Conservation (phyloP, 2,113 vertebrate genomes). For the Rhabdomys dilectus region DNA sequence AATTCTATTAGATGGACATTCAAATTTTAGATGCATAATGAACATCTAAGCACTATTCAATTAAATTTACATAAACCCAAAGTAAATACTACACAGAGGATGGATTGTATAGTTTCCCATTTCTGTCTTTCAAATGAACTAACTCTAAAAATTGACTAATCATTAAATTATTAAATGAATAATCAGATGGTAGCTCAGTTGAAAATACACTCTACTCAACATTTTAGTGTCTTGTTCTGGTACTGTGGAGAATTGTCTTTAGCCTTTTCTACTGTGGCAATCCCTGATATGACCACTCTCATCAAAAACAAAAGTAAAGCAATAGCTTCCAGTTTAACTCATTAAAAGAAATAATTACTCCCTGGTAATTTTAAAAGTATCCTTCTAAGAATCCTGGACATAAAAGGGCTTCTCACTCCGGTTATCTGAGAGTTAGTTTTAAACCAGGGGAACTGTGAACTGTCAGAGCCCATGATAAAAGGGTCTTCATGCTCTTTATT, state of each 20-base stretch:
- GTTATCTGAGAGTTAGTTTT: not conserved
- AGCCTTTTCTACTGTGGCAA: not conserved
- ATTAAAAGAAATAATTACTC: not conserved
- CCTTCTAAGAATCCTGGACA: too few relatives aligned
- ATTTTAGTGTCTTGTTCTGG: not conserved
- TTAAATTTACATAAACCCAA: not conserved
- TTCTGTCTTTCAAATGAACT: not conserved
- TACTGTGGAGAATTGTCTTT: not conserved
- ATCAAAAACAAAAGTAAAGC: not conserved
- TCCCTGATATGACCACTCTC: rapidly evolving
- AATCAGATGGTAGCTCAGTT: not conserved
- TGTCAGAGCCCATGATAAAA: not conserved
- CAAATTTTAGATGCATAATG: not conserved
- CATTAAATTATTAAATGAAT: too few relatives aligned
- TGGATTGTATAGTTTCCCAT: too few relatives aligned
- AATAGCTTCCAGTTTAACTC: not conserved
- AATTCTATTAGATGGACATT: not conserved
- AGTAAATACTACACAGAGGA: not conserved
- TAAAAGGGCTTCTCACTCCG: not conserved
- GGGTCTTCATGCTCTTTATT: not conserved
- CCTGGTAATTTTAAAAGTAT: not conserved
- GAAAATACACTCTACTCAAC: not conserved
- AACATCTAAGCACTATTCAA: not conserved
- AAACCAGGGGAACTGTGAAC: not conserved
- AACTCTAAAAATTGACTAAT: not conserved